These are phyloP conservation scores for Podarcis muralis DNA, from an alignment of 2,113 vertebrate genomes.

Conservation along the genomic window DNA sequence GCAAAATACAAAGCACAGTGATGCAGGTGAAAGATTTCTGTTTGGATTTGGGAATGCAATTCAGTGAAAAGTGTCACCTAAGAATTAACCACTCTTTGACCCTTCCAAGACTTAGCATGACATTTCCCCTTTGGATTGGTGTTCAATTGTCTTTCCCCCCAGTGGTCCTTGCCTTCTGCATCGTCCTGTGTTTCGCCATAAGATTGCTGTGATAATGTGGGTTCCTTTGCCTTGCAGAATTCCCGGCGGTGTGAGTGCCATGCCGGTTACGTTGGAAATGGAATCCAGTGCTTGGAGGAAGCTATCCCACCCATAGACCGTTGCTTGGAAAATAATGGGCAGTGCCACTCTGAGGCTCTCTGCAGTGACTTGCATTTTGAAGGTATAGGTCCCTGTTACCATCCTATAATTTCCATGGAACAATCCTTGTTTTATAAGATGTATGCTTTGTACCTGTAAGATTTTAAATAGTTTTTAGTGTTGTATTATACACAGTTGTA, in stretches of 20 bases:
- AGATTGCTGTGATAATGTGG: background rate
- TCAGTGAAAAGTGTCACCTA: background rate
- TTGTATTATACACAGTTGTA: too few relatives aligned
- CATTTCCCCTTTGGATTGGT: background rate
- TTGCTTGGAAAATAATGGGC: slow-evolving; percentile 84
- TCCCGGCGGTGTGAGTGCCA: slow-evolving; percentile 85
- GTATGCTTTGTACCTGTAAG: too few relatives aligned
- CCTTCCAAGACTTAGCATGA: background rate
- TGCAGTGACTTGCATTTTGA: slow-evolving; percentile 93
- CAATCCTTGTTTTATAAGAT: background rate
- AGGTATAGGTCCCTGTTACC: slow-evolving; percentile 68
- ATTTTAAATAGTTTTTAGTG: too few relatives aligned
- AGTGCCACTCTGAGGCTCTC: slow-evolving; percentile 81
- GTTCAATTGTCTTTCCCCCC: background rate
- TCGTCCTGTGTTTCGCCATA: background rate
- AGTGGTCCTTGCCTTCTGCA: background rate
- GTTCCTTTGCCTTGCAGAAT: slow-evolving; percentile 78
- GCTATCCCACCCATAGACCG: slow-evolving; percentile 82
- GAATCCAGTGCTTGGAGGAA: slow-evolving; percentile 88
- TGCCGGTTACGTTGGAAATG: slow-evolving; percentile 85
- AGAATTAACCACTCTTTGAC: background rate
- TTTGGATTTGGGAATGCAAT: background rate
- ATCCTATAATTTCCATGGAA: background rate
- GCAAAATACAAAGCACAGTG: background rate
- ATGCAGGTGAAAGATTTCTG: background rate